Percentiles rank a stretch among this genome's conserved stretches.
Evolutionary conservation across 2,113 vertebrate species (phyloP).

Genomic region (Apteryx owenii): DNA sequence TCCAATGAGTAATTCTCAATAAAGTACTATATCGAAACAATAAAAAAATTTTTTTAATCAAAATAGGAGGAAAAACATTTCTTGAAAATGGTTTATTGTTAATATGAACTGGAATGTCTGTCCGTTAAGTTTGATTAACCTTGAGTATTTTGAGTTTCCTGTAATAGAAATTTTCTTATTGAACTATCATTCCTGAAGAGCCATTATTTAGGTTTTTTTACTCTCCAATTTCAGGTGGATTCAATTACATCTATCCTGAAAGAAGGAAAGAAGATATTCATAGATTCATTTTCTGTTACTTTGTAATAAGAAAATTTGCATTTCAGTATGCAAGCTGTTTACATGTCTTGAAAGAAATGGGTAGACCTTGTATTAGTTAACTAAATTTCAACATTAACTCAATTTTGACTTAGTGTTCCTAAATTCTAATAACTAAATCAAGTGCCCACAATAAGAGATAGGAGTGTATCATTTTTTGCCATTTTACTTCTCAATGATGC

Average conservation of each 20-base stretch:
- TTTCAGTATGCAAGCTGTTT: background rate
- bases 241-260: constrained; percentile 5
- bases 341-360: background rate
- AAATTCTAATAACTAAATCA: background rate
- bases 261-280: background rate
- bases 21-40: background rate
- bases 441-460: background rate
- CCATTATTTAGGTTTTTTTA: background rate
- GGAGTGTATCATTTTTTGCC: background rate
- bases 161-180: background rate
- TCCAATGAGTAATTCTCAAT: background rate
- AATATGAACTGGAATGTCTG: background rate
- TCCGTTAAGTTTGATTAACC: background rate
- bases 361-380: background rate
- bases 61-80: background rate
- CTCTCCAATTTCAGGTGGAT: background rate
- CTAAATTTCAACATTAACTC: background rate
- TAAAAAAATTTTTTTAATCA: background rate
- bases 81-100: background rate
- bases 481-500: background rate
- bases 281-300: constrained; percentile 13
- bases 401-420: background rate
- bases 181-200: background rate
- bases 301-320: background rate
- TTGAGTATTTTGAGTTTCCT: background rate